A percentile compares a stretch with the other conserved stretches of the same genome.
phyloP scores from a whole-genome alignment of 2,888 invertebrate genomes.

The Odontocolon sp. region DNA sequence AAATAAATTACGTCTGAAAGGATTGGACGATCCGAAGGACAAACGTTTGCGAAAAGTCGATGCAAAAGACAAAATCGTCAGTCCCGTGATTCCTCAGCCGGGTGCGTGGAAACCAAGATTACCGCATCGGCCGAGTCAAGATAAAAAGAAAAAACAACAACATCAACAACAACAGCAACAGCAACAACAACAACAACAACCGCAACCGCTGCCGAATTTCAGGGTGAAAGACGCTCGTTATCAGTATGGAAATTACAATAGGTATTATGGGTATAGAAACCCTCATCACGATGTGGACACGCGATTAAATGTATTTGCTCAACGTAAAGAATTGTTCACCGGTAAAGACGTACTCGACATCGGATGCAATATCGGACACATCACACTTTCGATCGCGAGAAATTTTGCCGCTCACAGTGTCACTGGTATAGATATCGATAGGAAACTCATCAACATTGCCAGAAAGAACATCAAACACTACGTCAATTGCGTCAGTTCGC shows the following conservation, averaged over 20 bases:
- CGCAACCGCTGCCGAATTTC: conserved; percentile 83
- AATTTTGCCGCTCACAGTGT: conserved; percentile 93
- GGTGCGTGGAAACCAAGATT: conserved; percentile 88
- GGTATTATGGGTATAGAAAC: conserved; percentile 98
- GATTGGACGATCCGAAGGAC: conserved; percentile 76
- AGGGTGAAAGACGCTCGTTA: conserved; percentile 90
- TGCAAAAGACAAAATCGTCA: conserved; percentile 93
- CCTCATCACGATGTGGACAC: conserved; percentile 91
- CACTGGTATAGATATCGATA: conserved; percentile 97
- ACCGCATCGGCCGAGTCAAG: conserved; percentile 81
- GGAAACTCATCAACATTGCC: conserved; percentile 89
- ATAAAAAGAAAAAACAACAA: conserved; percentile 79
- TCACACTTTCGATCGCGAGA: conserved; percentile 94
- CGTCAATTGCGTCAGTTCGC: conserved; percentile 81
- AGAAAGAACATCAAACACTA: conserved; percentile 89
- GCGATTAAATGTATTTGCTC: conserved; percentile 90
- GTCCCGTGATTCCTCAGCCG: conserved; percentile 95
- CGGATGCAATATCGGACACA: conserved; percentile 98
- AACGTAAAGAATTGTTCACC: conserved; percentile 91
- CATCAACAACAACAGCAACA: conserved; percentile 69
- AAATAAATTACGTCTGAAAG: conserved; percentile 73
- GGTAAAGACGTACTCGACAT: conserved; percentile 97
- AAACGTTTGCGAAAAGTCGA: conserved; percentile 85
- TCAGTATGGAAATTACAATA: conserved; percentile 98
- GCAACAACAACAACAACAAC: conserved; percentile 77